Evolutionary conservation across 2,888 invertebrate genomes (phyloP).

Genomic region (Himalopsyche anomala): DNA sequence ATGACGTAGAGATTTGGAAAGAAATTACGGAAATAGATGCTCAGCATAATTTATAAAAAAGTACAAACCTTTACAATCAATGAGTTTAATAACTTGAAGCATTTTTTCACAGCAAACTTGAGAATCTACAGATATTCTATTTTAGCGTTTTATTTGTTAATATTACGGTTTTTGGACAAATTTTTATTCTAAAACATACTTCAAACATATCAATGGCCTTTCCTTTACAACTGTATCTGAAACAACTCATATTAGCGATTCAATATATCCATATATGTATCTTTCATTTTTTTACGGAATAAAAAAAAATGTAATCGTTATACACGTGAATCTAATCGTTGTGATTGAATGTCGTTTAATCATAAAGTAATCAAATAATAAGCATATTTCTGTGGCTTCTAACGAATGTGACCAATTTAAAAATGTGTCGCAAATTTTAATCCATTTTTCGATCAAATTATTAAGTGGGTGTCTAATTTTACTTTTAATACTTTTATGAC

Average conservation of each 20-base stretch:
- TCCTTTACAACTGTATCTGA: background rate
- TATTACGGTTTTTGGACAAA: conserved; percentile 33
- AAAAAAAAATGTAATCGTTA: too few species aligned
- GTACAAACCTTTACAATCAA: conserved; percentile 39
- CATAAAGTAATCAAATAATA: too few species aligned
- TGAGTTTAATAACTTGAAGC: conserved; percentile 14
- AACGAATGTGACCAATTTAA: too few species aligned
- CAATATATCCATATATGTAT: too few species aligned
- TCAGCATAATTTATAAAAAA: conserved; percentile 43
- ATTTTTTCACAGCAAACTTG: conserved; percentile 35
- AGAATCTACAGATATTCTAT: conserved; percentile 32
- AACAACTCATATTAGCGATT: background rate
- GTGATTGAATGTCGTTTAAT: too few species aligned
- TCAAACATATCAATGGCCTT: background rate
- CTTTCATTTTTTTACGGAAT: too few species aligned
- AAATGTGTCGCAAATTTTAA: too few species aligned
- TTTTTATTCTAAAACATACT: conserved; percentile 27
- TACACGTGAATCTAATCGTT: too few species aligned
- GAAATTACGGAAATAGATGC: conserved; percentile 20
- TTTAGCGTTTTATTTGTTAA: conserved; percentile 32
- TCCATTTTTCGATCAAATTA: too few species aligned
- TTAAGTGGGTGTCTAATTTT: too few species aligned
- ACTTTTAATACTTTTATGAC: too few species aligned
- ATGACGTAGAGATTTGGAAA: background rate
- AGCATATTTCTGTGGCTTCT: too few species aligned